Base-by-base conservation (phyloP, 2,888 invertebrate genomes). In the Mayetiola destructor region DNA sequence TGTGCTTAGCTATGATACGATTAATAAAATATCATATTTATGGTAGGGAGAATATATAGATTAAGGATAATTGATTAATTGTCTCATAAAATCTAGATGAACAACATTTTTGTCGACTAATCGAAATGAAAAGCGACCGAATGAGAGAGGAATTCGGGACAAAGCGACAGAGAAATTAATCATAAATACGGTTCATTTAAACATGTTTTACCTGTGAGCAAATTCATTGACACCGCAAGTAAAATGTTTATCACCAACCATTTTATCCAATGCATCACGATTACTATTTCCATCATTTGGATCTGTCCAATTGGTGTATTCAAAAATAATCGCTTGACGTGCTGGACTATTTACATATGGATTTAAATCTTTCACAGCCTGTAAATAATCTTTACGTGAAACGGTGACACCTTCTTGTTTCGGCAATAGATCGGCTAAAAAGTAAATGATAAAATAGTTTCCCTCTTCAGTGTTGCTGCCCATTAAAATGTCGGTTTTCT, bases 201-300 rank as follows among this genome's bases (percentile, higher is more conserved):
- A 35, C 5, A 54, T 3, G 6, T 16, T 27, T 40, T 59, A 63
- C 57, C 84, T 78, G 65, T 87, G 82, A 20, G 93, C 91, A 70
- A 94, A 87, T 69, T 93, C 90, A 73, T 93, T 93, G 55, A 94
- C 92, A 68, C 88, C 88, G 74, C 96, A 96, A 21, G 92, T 90
- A 71, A 95, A 94, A 68, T 92, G 90, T 66, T 88, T 89, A 70
- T 96, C 95, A 12, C 93, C 93, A 27, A 94, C 88, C 78, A 94
- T 89, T 71, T 90, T 89, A 69, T 93, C 93, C 57, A 93, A 74
- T 21, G 88, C 84, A 67, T 89, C 84, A 40, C 90, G 78, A 73
- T 93, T 90, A 66, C 81, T 81, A 48, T 84, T 77, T 1, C 87
- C 84, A 72, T 92, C 89, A 61, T 91, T 85, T 0, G 90, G 88